Evolutionary conservation across 23 tunicate species (phyloP).

Genomic region (Ciona savignyi): DNA sequence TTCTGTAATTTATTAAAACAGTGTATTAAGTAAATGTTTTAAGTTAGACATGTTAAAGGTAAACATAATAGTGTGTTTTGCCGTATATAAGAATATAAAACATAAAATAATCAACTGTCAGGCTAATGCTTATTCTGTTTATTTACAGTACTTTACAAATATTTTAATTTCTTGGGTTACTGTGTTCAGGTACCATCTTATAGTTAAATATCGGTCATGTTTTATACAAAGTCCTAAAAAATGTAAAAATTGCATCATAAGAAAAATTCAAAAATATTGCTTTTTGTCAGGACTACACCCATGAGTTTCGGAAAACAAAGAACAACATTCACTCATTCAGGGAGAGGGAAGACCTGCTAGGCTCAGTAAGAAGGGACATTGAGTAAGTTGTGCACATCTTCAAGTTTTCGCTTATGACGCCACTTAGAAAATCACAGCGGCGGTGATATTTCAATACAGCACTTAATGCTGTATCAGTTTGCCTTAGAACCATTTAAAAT

Average conservation of each 20-base stretch:
- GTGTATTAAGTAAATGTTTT: too few relatives aligned
- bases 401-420: not conserved
- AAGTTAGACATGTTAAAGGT: too few relatives aligned
- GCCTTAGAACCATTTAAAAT: too few relatives aligned
- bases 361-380: constrained; percentile 93
- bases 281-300: constrained; percentile 58
- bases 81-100: not conserved
- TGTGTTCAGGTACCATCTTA: not conserved
- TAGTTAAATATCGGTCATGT: too few relatives aligned
- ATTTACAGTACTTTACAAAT: not conserved
- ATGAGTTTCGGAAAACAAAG: constrained; percentile 81
- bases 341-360: constrained; percentile 86
- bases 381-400: constrained; percentile 26
- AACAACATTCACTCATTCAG: constrained; percentile 49
- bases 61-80: not conserved
- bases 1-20: too few relatives aligned
- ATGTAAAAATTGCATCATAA: not conserved
- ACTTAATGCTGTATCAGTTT: too few relatives aligned
- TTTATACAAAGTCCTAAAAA: too few relatives aligned
- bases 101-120: not conserved
- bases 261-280: too few relatives aligned
- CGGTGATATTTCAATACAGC: too few relatives aligned
- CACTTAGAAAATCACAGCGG: too few relatives aligned
- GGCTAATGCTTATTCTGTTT: not conserved
- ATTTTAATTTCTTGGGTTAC: not conserved